Conservation (phyloP, 2,113 vertebrate species). For the Xiphophorus couchianus region DNA sequence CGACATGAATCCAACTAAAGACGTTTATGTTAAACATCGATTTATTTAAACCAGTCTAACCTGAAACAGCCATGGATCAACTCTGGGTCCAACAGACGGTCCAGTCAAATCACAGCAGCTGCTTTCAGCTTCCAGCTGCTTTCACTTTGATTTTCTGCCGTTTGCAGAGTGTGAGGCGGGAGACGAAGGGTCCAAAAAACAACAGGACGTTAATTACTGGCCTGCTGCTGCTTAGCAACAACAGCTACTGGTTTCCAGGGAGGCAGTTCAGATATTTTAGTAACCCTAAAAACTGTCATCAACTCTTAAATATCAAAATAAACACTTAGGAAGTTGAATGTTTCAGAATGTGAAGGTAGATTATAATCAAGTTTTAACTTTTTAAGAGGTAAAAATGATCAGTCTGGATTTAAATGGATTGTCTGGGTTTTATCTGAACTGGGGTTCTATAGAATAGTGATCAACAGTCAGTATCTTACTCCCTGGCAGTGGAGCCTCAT, state of each 20-base stretch:
- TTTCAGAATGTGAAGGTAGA: neutral
- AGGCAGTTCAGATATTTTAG: neutral
- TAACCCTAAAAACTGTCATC: neutral
- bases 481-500: neutral
- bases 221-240: neutral
- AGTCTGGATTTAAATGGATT: neutral
- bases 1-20: conserved; percentile 26
- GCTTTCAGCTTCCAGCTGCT: too few relatives aligned
- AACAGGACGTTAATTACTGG: neutral
- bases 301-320: neutral
- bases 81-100: neutral
- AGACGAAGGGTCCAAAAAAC: neutral
- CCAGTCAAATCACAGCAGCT: neutral
- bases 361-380: neutral
- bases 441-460: neutral
- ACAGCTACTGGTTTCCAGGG: neutral
- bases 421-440: neutral
- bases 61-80: neutral
- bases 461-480: too few relatives aligned
- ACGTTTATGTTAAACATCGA: neutral
- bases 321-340: neutral
- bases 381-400: too few relatives aligned
- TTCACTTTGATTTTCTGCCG: neutral
- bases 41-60: neutral
- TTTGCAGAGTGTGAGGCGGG: conserved; percentile 1